phyloP scores from a whole-genome alignment of 2,888 invertebrate species.

The Ochropleura leucogaster region DNA sequence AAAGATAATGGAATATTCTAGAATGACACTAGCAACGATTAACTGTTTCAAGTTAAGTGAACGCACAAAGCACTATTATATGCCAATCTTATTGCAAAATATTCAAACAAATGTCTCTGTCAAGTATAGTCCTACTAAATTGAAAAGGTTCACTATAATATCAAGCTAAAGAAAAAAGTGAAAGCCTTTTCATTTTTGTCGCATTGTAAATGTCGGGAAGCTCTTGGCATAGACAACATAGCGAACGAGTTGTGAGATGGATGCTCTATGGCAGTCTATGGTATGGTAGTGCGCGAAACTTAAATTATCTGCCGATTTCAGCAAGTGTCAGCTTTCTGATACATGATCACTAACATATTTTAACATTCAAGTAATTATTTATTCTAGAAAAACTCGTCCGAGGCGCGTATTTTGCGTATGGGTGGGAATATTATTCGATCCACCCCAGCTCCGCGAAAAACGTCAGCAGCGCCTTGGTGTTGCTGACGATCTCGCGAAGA shows the following conservation, averaged over 20 bases:
- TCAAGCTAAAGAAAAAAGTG: not conserved
- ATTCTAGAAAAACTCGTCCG: no score
- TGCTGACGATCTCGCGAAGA: no score
- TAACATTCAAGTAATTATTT: no score
- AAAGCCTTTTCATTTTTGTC: slow-evolving; percentile 14
- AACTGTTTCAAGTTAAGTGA: not conserved
- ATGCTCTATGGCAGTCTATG: not conserved
- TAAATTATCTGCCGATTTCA: not conserved
- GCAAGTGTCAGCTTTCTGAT: not conserved
- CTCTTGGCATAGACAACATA: slow-evolving; percentile 17
- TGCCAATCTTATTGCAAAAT: not conserved
- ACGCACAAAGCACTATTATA: not conserved
- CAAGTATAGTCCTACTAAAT: slow-evolving; percentile 3
- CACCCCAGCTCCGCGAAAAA: no score
- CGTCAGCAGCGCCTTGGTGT: no score
- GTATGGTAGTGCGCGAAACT: slow-evolving; percentile 5
- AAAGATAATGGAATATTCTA: not conserved
- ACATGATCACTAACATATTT: not conserved
- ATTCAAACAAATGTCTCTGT: not conserved
- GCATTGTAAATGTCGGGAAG: slow-evolving; percentile 10
- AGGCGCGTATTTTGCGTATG: no score
- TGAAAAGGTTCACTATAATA: not conserved
- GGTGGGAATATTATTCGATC: no score
- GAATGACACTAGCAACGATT: not conserved
- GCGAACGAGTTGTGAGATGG: not conserved